Evolutionary conservation across 2,888 invertebrate genomes (phyloP), one percentile per base, ranked within the genome.

Genomic region (Tiphia femorata): DNA sequence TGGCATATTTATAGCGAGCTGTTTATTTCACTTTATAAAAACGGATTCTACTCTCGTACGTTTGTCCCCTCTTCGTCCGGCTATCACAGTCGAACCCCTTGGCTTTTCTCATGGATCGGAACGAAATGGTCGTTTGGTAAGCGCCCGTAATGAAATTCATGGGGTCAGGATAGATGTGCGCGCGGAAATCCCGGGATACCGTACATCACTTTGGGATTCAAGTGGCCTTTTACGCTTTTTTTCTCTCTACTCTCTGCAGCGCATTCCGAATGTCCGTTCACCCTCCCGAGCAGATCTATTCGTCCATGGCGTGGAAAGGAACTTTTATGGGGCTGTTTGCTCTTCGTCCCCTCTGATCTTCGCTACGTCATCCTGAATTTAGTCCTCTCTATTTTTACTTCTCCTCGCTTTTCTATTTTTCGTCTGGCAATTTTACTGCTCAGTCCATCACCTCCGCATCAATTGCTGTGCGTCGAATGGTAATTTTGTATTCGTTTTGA

Each of bases 131-230:
- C n/a, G n/a, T n/a, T n/a, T n/a, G n/a, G n/a, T n/a, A n/a, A n/a
- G 63, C 46, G 33, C 46, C 50, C 52, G 49, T 67, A 67, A 76
- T 75, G 66, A 58, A 74, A 76, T 76, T 76, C 76, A 76, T 77
- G 70, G 67, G 76, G 56, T 46, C 50, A 52, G 52, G 50, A 54
- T 49, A 49, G 49, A 60, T 50, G 52, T 46, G 64, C 30, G 57
- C 56, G 27, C 59, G 68, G 59, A 64, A 70, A 50, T 37, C 47
- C 60, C 49, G 49, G 58, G 49, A 56, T 55, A 64, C 62, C 70
- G 73, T 73, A 76, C 68, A 73, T 73, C 73, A 73, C 76, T 73
- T 67, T 58, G 62, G 57, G 57, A 60, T 73, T 78, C 79, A 66
- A 79, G 79, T 79, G 76, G 75, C 73, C 73, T 72, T 73, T 73